Conservation (phyloP, 2,797 vertebrate genomes). For the Sebastes hopkinsi region DNA sequence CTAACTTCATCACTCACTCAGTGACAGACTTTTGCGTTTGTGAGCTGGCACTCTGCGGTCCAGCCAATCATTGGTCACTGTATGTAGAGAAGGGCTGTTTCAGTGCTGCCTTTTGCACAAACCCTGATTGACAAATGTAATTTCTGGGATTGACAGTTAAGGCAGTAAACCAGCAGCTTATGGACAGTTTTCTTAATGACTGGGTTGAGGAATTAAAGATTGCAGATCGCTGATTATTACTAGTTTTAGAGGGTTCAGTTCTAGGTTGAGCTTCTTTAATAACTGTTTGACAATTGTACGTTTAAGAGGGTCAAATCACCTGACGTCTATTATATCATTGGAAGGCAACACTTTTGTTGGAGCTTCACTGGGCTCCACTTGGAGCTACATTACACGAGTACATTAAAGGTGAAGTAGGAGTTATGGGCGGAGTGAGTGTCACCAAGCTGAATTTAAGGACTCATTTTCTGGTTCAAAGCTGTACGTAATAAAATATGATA, state of each 20-base stretch:
- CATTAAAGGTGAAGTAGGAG: not conserved
- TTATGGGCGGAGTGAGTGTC: not conserved
- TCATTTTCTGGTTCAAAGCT: not conserved
- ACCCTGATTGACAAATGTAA: not conserved
- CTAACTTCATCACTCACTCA: too few species aligned
- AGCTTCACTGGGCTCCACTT: not conserved
- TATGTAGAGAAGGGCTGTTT: too few species aligned
- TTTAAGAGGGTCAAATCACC: not conserved
- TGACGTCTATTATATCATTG: not conserved
- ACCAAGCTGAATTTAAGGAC: not conserved
- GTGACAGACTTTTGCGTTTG: too few species aligned
- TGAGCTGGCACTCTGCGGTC: too few species aligned
- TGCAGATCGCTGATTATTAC: not conserved
- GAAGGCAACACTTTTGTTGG: not conserved
- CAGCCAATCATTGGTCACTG: too few species aligned
- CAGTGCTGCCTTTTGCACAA: too few species aligned
- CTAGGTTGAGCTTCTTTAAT: not conserved
- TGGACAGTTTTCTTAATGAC: not conserved
- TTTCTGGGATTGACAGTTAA: not conserved
- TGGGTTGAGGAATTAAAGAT: not conserved
- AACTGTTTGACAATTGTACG: not conserved
- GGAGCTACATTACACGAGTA: not conserved
- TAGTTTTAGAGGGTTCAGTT: not conserved
- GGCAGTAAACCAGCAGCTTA: too few species aligned
- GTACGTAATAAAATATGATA: not conserved